Evolutionary conservation across 2,797 vertebrate species (phyloP).

Genomic region (Antrozous pallidus): DNA sequence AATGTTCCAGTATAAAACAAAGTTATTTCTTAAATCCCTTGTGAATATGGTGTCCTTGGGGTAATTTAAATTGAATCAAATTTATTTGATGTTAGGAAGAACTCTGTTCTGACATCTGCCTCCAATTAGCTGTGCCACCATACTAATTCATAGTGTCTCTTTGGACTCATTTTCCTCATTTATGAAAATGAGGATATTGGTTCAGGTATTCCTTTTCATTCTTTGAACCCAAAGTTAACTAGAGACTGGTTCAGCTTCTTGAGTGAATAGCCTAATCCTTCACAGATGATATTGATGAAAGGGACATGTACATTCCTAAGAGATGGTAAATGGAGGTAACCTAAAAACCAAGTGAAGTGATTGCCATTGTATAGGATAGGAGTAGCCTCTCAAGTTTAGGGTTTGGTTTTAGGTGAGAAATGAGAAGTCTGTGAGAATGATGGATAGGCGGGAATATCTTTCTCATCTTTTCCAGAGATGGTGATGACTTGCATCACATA

Average conservation of each 20-base stretch:
- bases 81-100: constrained; percentile 24
- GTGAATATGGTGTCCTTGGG: neutral
- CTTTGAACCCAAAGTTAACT: constrained; percentile 26
- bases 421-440: neutral
- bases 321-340: neutral
- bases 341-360: constrained; percentile 34
- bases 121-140: constrained; percentile 1
- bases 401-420: constrained; percentile 11
- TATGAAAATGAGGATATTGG: constrained; percentile 27
- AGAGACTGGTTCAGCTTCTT: neutral
- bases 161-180: constrained; percentile 12
- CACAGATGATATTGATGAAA: neutral
- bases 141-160: neutral
- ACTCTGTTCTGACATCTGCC: neutral
- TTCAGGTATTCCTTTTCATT: constrained; percentile 16
- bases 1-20: constrained; percentile 38
- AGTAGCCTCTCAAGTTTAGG: neutral
- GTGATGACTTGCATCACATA: neutral
- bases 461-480: neutral
- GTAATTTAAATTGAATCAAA: constrained; percentile 45
- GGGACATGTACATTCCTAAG: neutral
- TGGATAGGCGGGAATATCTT: neutral
- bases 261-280: constrained; percentile 13
- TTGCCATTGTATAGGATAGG: neutral
- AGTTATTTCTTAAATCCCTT: constrained; percentile 5